These are phyloP conservation scores for Phylloscopus whistleri DNA, from an alignment of 2,113 vertebrate species.

Conservation along the genomic window DNA sequence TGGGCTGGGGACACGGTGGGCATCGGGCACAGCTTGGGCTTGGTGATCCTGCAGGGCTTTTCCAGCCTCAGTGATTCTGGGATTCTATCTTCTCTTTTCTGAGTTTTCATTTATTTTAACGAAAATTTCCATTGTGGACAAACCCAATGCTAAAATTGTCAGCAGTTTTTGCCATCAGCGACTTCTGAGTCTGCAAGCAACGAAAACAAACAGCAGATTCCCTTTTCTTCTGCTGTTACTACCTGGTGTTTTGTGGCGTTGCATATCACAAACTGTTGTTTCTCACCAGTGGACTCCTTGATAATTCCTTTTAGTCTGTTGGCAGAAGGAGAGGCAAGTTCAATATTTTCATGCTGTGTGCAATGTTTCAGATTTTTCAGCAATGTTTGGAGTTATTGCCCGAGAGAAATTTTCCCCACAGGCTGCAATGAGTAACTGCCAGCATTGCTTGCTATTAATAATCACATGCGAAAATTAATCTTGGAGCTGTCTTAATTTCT, in stretches of 20 bases:
- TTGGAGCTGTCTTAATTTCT: background rate
- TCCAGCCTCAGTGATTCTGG: rapidly evolving
- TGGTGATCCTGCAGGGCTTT: rapidly evolving
- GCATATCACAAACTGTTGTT: background rate
- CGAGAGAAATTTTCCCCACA: background rate
- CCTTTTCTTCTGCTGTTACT: background rate
- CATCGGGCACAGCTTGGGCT: rapidly evolving
- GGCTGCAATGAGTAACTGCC: background rate
- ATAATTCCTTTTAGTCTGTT: slow-evolving; percentile 6
- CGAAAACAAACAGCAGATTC: background rate
- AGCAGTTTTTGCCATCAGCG: background rate
- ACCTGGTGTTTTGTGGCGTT: background rate
- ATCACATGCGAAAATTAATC: background rate
- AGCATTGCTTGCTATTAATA: background rate
- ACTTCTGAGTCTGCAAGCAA: background rate
- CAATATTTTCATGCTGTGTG: slow-evolving; percentile 3
- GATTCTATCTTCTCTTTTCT: background rate
- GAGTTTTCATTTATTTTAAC: background rate
- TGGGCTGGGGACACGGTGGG: background rate
- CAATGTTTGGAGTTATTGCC: background rate
- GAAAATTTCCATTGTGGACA: background rate
- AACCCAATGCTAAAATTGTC: background rate
- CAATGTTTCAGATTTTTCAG: background rate
- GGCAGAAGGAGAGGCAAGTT: background rate
- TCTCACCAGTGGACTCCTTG: background rate